A percentile compares a stretch with the other conserved stretches of the same genome.
phyloP scores from a whole-genome alignment of 2,797 vertebrate genomes.

The Helicolenus hilgendorfi region DNA sequence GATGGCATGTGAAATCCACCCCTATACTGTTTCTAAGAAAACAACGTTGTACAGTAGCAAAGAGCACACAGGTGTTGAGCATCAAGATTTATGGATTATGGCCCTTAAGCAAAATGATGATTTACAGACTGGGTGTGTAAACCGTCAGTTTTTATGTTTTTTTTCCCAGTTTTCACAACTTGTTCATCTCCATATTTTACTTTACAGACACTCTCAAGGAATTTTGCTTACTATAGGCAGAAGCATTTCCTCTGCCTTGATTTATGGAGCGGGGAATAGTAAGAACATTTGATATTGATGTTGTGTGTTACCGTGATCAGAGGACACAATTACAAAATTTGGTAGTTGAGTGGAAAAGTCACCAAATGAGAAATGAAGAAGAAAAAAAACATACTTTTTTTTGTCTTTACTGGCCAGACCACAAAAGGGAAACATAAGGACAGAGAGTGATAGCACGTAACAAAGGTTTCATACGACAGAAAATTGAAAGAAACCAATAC shows the following conservation, averaged over 20 bases:
- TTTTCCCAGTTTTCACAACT: neutral
- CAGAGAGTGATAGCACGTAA: neutral
- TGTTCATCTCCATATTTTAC: slow-evolving; percentile 1
- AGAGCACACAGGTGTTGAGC: neutral
- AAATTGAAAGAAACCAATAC: neutral
- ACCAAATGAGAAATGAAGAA: neutral
- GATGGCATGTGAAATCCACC: neutral
- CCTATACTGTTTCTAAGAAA: neutral
- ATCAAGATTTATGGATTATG: neutral
- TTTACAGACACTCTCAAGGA: neutral
- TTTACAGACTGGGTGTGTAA: neutral
- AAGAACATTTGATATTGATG: neutral
- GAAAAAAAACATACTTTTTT: neutral
- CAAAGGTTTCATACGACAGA: neutral
- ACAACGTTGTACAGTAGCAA: neutral
- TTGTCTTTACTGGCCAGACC: no score
- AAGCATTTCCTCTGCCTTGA: neutral
- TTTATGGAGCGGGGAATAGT: neutral
- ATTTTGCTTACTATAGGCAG: neutral
- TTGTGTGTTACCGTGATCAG: neutral
- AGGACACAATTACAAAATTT: neutral
- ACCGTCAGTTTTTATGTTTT: neutral
- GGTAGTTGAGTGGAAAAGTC: neutral
- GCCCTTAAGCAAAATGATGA: neutral
- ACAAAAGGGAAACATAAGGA: neutral